Base-by-base conservation (phyloP, 2,113 vertebrate species). In the Chitala chitala region DNA sequence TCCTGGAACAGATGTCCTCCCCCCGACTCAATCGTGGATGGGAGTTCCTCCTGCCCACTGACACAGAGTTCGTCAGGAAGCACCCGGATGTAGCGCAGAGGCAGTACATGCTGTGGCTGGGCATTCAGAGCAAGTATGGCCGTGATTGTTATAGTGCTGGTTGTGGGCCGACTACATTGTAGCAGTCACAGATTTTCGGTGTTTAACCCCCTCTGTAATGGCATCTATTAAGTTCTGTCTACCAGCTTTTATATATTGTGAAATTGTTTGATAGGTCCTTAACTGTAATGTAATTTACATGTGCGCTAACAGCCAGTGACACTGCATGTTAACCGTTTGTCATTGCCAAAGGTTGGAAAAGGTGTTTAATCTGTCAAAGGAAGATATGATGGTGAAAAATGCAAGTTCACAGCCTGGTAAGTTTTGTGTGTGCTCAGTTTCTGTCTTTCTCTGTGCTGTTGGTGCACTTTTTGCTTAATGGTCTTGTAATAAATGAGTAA, bases 91-190 rank as follows among this genome's bases (percentile, higher is more conserved):
- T 99, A 78, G 94, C 94, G 64, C 95, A 98, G 86, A 90, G 96
- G 79, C 97, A 99, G 65, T 89, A 94, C 74, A 98, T 99, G 97
- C 91, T 99, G 77, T 99, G 97, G 97, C 88, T 92, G 6, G 96
- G 97, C 81, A 97, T 99, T 80, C 96, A 98, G 89, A 93, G 94
- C 85, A 98, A 98, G 97, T 99, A 92, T 84, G 90, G 50, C 1
- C 4, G 17, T 4, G 59, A 15, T 53, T 26, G 22, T 50, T 26
- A 20, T 13, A 0, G 5, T 31, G 54, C 20, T 33, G 20, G 9
- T 3, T 20, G 12, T 48, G 65, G 4, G n/a, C 20, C 15, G 15
- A 22, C n/a, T 56, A 56, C 15, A 29, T 68, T 8, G 9, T 1
- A 9, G n/a, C n/a, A n/a, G n/a, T n/a, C n/a, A n/a, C n/a, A n/a